These are phyloP conservation scores for Scaptomyza reducta DNA, from an alignment of 2,888 invertebrate genomes.

Conservation along the genomic window DNA sequence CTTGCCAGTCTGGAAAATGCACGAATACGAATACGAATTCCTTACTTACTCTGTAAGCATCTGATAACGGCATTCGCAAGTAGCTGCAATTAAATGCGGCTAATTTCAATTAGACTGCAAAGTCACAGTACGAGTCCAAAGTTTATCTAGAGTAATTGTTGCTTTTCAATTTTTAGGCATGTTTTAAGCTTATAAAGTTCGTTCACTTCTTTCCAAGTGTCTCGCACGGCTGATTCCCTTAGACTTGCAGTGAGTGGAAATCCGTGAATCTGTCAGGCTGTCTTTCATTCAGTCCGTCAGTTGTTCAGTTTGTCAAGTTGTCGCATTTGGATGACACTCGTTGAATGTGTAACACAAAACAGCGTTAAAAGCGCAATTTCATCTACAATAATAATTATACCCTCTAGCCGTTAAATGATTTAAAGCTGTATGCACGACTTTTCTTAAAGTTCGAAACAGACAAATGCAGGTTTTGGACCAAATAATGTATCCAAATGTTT, in stretches of 20 bases:
- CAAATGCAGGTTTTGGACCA: no score
- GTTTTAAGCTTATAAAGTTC: conserved; percentile 58
- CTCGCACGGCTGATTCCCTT: conserved; percentile 51
- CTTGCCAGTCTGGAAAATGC: conserved; percentile 28
- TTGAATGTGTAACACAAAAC: conserved; percentile 43
- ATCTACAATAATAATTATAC: conserved; percentile 26
- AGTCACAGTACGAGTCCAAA: conserved; percentile 33
- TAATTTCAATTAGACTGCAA: conserved; percentile 46
- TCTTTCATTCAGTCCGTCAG: conserved; percentile 22
- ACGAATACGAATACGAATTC: conserved; percentile 11
- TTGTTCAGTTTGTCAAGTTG: conserved; percentile 53
- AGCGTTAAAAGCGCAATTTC: conserved; percentile 28
- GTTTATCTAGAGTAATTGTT: conserved; percentile 15
- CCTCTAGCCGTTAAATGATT: background rate
- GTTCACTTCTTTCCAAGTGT: conserved; percentile 56
- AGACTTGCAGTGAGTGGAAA: conserved; percentile 35
- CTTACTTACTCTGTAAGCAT: conserved; percentile 14
- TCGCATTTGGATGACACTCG: conserved; percentile 54
- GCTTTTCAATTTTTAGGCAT: conserved; percentile 38
- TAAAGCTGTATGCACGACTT: background rate
- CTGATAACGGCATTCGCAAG: conserved; percentile 54
- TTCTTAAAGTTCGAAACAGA: background rate
- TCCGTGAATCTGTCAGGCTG: conserved; percentile 29
- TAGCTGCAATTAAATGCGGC: conserved; percentile 61
- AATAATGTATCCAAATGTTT: no score